These are phyloP conservation scores for Ditula angustiorana DNA, from an alignment of 2,888 invertebrate species.

Conservation along the genomic window DNA sequence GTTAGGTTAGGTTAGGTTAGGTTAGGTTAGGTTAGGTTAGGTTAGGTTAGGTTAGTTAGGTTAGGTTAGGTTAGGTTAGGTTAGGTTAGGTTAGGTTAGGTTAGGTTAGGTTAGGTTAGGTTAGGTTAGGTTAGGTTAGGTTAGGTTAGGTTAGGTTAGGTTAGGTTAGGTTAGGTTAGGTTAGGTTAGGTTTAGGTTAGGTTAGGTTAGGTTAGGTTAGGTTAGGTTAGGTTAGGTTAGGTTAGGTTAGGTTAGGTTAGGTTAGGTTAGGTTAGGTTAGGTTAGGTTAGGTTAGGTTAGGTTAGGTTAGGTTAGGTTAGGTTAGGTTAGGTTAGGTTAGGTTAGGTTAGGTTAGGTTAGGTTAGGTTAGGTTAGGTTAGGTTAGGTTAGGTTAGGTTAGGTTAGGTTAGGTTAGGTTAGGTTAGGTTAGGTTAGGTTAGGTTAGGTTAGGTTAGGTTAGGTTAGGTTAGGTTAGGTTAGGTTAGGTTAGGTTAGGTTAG, in stretches of 20 bases:
- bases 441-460: not conserved
- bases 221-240: not conserved
- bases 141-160: not conserved
- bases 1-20: conserved; percentile 42
- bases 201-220: not conserved
- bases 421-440: not conserved
- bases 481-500: not conserved
- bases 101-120: not conserved
- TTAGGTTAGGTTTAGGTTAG: not conserved
- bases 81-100: not conserved
- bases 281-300: not conserved
- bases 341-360: not conserved
- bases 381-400: not conserved
- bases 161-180: not conserved
- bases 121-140: not conserved
- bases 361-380: not conserved
- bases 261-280: not conserved
- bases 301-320: not conserved
- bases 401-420: not conserved
- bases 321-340: not conserved
- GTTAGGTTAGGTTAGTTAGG: conserved; percentile 40
- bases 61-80: not conserved
- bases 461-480: not conserved
- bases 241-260: not conserved
- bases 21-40: conserved; percentile 43